Conservation (phyloP, 2,797 vertebrate species). For the Acanthurus leucopareius region DNA sequence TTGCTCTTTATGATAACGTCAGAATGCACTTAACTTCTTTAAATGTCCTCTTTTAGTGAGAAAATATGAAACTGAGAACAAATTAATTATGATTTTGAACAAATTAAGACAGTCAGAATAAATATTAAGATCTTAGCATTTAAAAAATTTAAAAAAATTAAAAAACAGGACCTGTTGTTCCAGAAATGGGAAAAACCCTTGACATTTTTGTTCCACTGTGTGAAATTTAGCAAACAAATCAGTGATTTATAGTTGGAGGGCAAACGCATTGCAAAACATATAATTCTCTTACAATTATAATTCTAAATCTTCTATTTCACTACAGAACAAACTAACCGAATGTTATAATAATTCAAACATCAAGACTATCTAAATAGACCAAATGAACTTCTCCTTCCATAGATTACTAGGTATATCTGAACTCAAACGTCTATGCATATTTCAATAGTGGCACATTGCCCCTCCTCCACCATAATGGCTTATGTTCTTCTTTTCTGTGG, state of each 20-base stretch:
- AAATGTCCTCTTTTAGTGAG: too few species aligned
- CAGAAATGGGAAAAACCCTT: neutral
- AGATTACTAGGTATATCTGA: constrained; percentile 5
- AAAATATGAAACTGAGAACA: too few species aligned
- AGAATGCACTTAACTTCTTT: too few species aligned
- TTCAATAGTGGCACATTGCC: constrained; percentile 15
- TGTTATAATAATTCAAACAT: neutral
- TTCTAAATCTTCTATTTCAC: too few species aligned
- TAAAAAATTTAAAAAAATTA: too few species aligned
- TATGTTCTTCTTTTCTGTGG: constrained; percentile 46
- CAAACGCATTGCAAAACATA: neutral
- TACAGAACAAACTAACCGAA: too few species aligned
- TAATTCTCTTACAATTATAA: neutral
- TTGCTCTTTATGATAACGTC: too few species aligned
- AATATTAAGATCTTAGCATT: too few species aligned
- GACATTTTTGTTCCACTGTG: neutral
- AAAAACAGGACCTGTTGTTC: neutral
- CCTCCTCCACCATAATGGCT: constrained; percentile 12
- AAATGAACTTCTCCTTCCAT: constrained; percentile 16
- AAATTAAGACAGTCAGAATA: too few species aligned
- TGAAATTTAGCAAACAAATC: neutral
- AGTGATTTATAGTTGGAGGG: neutral
- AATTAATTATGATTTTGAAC: too few species aligned
- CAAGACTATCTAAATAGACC: neutral
- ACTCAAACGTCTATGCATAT: neutral